phyloP scores from a whole-genome alignment of 1,140 invertebrate species.

The Diabrotica undecimpunctata region DNA sequence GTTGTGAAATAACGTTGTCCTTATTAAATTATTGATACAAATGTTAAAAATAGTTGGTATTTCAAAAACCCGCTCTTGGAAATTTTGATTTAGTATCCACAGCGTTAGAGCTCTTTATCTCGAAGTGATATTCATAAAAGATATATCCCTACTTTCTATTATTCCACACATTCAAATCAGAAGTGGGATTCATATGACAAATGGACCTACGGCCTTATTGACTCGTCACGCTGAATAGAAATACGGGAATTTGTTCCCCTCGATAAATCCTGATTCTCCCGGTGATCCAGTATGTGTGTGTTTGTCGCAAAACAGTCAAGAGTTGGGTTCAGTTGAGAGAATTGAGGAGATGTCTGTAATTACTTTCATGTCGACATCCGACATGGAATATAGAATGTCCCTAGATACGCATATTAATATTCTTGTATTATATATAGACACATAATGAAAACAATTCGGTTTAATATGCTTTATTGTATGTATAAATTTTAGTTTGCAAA shows the following conservation, averaged over 20 bases:
- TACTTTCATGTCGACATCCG: not conserved
- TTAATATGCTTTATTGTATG: too few species aligned
- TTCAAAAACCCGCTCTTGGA: too few species aligned
- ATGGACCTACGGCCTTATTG: not conserved
- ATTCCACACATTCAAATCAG: slow-evolving; percentile 2
- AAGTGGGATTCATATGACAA: not conserved
- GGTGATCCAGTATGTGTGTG: not conserved
- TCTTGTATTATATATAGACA: not conserved
- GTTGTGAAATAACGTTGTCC: too few species aligned
- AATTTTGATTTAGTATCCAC: too few species aligned
- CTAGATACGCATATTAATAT: too few species aligned
- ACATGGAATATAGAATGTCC: not conserved
- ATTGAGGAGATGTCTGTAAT: not conserved
- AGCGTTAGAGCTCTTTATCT: too few species aligned
- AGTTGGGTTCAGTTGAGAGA: not conserved
- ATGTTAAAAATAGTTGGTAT: too few species aligned
- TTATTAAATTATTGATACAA: too few species aligned
- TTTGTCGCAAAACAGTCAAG: slow-evolving; percentile 2
- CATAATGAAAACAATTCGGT: not conserved
- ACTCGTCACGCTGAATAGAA: slow-evolving; percentile 1
- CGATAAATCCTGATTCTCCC: not conserved
- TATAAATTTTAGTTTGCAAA: too few species aligned
- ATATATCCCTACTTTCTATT: not conserved
- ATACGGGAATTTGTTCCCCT: not conserved
- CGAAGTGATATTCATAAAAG: too few species aligned